Conservation (phyloP, 2,113 vertebrate genomes). For the Heterotilapia buettikoferi region DNA sequence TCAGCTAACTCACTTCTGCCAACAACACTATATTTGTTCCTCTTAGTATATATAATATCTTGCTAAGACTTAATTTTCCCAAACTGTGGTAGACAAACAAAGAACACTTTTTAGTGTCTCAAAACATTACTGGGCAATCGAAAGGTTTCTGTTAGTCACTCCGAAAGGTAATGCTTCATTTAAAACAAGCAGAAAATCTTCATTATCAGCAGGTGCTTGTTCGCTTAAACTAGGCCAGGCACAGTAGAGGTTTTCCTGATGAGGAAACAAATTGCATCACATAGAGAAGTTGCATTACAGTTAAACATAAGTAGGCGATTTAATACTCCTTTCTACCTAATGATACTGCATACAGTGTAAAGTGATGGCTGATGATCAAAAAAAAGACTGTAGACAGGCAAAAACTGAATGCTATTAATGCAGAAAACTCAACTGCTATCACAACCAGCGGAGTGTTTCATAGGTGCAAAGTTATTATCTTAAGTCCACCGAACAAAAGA, state of each 20-base stretch:
- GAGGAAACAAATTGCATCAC: background rate
- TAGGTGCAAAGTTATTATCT: background rate
- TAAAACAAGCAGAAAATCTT: background rate
- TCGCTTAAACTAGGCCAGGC: background rate
- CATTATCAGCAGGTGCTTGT: background rate
- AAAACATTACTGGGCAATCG: background rate
- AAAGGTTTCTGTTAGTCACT: background rate
- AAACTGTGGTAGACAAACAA: background rate
- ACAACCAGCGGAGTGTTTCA: background rate
- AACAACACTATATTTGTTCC: background rate
- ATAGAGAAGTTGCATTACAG: background rate
- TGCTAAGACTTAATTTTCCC: background rate
- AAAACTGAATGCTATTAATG: background rate
- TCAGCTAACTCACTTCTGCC: background rate
- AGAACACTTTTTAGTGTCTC: background rate
- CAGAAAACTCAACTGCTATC: background rate
- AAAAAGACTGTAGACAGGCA: background rate
- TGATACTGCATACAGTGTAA: background rate
- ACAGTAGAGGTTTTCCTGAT: background rate
- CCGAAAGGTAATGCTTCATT: background rate
- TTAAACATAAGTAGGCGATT: background rate
- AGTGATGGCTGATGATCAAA: background rate
- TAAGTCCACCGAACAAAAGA: background rate
- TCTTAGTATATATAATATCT: background rate
- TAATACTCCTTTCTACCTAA: background rate